phyloP scores from a whole-genome alignment of 2,797 vertebrate genomes.

The Hemitrygon akajei region DNA sequence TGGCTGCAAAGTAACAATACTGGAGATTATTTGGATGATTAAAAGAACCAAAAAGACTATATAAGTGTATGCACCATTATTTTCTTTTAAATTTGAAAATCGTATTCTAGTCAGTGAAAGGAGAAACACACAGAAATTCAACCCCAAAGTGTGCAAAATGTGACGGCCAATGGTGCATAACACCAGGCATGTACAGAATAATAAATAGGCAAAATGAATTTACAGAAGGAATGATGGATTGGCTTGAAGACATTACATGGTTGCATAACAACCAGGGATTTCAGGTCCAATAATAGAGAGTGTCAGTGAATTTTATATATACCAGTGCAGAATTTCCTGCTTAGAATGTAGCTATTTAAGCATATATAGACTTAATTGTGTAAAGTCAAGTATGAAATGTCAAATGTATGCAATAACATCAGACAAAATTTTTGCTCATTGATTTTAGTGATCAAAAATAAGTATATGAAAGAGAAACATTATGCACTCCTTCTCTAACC shows the following conservation, averaged over 20 bases:
- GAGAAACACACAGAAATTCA: neutral
- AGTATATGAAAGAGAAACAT: neutral
- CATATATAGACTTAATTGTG: neutral
- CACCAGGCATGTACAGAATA: neutral
- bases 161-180: neutral
- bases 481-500: neutral
- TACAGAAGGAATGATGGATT: neutral
- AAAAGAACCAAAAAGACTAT: neutral
- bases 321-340: neutral
- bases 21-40: neutral
- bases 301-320: neutral
- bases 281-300: neutral
- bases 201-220: neutral
- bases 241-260: neutral
- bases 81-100: neutral
- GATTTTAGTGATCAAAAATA: neutral
- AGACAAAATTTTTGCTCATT: neutral
- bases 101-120: neutral
- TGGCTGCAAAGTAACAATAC: neutral
- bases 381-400: neutral
- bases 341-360: neutral
- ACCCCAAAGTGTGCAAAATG: neutral
- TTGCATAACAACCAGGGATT: neutral
- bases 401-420: neutral
- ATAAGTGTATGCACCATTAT: neutral